phyloP scores from a whole-genome alignment of 2,797 vertebrate genomes.

The Lacerta viridis region DNA sequence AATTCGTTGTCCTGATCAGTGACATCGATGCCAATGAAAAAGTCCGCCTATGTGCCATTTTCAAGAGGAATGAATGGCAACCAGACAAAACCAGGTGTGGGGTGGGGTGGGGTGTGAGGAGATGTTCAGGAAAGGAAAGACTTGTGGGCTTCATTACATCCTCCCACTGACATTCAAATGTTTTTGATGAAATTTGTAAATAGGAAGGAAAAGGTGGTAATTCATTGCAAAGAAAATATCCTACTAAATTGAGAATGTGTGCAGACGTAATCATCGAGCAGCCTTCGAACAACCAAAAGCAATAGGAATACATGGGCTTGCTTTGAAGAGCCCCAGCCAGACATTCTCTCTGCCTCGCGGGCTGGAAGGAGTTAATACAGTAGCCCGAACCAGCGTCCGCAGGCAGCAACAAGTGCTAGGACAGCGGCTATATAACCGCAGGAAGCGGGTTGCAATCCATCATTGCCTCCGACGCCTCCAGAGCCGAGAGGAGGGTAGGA shows the following conservation, averaged over 20 bases:
- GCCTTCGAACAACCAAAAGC: too few relatives aligned
- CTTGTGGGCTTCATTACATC: neutral
- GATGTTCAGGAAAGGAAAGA: neutral
- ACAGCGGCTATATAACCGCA: neutral
- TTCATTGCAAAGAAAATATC: too few relatives aligned
- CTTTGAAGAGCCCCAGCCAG: neutral
- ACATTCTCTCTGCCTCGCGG: neutral
- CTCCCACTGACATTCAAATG: neutral
- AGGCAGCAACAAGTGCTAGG: neutral
- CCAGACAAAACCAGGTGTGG: neutral
- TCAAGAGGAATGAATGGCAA: neutral
- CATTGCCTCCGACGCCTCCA: neutral
- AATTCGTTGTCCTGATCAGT: neutral
- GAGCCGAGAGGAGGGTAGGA: neutral
- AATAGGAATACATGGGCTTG: too few relatives aligned
- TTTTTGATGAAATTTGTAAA: too few relatives aligned
- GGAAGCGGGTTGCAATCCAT: too few relatives aligned
- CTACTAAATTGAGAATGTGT: too few relatives aligned
- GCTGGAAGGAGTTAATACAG: neutral
- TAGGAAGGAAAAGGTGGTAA: too few relatives aligned
- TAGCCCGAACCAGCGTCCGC: neutral
- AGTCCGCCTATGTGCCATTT: neutral
- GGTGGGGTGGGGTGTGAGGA: too few relatives aligned
- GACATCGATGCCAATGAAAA: neutral
- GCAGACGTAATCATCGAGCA: too few relatives aligned